A percentile compares a stretch with the other conserved stretches of the same genome.
These are phyloP conservation scores for Palaemon carinicauda DNA, from an alignment of 1,140 invertebrate species.

Conservation along the genomic window DNA sequence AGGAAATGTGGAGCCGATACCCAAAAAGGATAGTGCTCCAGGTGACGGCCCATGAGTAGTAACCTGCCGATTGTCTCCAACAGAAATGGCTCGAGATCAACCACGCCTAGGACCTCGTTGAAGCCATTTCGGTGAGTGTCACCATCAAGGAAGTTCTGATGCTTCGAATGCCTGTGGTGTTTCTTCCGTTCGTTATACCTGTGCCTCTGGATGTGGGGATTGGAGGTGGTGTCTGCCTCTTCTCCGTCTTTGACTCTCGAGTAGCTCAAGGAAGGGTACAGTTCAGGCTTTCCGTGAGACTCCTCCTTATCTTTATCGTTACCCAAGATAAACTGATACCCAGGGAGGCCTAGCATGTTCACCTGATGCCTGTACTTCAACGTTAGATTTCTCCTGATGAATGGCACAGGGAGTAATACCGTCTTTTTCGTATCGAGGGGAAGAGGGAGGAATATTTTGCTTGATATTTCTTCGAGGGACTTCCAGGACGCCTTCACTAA, in stretches of 20 bases:
- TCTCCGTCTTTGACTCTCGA: conserved; percentile 43
- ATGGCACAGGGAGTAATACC: conserved; percentile 36
- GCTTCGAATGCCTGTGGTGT: conserved; percentile 39
- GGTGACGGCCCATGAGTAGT: conserved; percentile 22
- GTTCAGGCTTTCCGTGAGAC: conserved; percentile 16
- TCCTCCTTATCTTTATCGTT: conserved; percentile 22
- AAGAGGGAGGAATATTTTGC: conserved; percentile 53
- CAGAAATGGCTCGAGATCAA: conserved; percentile 47
- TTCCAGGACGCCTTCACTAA: conserved; percentile 15
- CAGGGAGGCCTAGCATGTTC: conserved; percentile 28
- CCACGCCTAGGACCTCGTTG: conserved; percentile 42
- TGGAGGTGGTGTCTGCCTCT: background rate
- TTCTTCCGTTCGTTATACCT: conserved; percentile 36
- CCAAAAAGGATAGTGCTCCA: conserved; percentile 54
- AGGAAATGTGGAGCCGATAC: conserved; percentile 57
- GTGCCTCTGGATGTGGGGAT: conserved; percentile 25
- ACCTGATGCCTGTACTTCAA: conserved; percentile 43
- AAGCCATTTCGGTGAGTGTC: conserved; percentile 34
- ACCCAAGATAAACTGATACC: conserved; percentile 38
- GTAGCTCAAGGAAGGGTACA: conserved; percentile 45
- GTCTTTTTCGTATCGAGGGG: conserved; percentile 37
- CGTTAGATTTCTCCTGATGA: conserved; percentile 50
- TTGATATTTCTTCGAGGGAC: conserved; percentile 33
- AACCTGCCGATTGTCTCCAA: conserved; percentile 32
- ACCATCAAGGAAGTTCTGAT: conserved; percentile 19